Evolutionary conservation across 1,140 invertebrate genomes (phyloP), one percentile per base, ranked within the genome.

Genomic region (Bombus huntii): DNA sequence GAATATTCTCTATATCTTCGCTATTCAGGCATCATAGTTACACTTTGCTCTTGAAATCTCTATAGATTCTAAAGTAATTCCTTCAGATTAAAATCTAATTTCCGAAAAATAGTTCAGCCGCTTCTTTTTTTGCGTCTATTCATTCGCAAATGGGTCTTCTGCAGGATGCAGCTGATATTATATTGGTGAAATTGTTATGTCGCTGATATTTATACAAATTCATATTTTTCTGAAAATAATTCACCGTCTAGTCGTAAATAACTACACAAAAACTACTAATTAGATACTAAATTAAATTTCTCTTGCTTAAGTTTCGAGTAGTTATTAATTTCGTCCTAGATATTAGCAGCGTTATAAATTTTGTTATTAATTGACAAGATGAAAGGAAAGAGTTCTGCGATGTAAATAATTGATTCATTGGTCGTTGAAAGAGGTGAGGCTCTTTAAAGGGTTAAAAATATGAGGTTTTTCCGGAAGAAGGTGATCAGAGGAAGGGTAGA

Each of bases 401-500:
- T 70, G 4, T 42, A 15, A n/a, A 37, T 25, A 42, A 59, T 72
- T 34, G n/a, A 22, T 25, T 25, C 37, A 25, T 12, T 5, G 34
- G 22, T 5, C 37, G 37, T 37, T 25, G 66, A 44, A 31, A 22
- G n/a, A 9, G 68, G 28, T 12, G n/a, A 47, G 15, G 5, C 31
- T 65, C 25, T 22, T 4, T 6, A 25, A 66, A 39, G 37, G 42
- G 25, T 44, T 15, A 34, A 22, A 44, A 44, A 28, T 9, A 22
- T 13, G 9, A 31, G 57, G 10, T 22, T 62, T 72, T 72, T 85
- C 73, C 39, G 25, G 34, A 68, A 47, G 39, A 47, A 53, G 47
- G 44, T 10, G 59, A 70, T 22, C 65, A 4, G 37, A 71, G 47
- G 12, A 57, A 25, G 77, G 83, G 77, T 72, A 53, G 75, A 71